Evolutionary conservation across 2,888 invertebrate species (phyloP), one percentile per base, ranked within the genome.

Genomic region (Metacarcinus magister): DNA sequence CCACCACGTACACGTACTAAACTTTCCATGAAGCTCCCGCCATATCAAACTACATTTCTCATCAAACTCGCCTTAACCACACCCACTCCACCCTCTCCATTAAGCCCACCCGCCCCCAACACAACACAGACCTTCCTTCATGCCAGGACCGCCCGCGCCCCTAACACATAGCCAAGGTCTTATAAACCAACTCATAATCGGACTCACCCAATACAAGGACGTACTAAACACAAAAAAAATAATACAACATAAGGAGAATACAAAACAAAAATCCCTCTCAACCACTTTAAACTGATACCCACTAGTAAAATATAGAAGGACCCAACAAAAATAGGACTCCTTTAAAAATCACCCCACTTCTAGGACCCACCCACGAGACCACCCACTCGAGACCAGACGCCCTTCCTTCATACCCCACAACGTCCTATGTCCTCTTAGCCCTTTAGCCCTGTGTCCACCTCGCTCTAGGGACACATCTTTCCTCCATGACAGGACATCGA

Each of bases 31-130:
- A 87, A 39, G 32, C 39, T 19, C 87, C 4, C 2, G 32, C 39
- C 87, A 39, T 32, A 87, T 87, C 87, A 87, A 87, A 39, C 87
- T 87, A 87, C 87, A 87, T 87, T 87, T 39, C 87, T 87, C 87
- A 87, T 87, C 87, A 87, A 87, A 87, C 87, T 87, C 87, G 32
- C 87, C 32, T 39, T 19, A 32, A 13, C 87, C 87, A 32, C 87
- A 87, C 87, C 87, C 87, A 87, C 87, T 87, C 87, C 23, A 13
- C 87, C 87, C 87, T 32, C 87, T 87, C 87, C 87, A 87, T 87
- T 87, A 87, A 39, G 87, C 32, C 87, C 39, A 13, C 39, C 87
- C 39, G 3, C 39, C 39, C 23, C 39, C n/a, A n/a, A n/a, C n/a
- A n/a, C n/a, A 32, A 32, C 39, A 87, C 87, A 87, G 87, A 87